Percentiles rank a stretch among this genome's conserved stretches.
phyloP scores from a whole-genome alignment of 1,140 invertebrate genomes.

The Heliconius himera region DNA sequence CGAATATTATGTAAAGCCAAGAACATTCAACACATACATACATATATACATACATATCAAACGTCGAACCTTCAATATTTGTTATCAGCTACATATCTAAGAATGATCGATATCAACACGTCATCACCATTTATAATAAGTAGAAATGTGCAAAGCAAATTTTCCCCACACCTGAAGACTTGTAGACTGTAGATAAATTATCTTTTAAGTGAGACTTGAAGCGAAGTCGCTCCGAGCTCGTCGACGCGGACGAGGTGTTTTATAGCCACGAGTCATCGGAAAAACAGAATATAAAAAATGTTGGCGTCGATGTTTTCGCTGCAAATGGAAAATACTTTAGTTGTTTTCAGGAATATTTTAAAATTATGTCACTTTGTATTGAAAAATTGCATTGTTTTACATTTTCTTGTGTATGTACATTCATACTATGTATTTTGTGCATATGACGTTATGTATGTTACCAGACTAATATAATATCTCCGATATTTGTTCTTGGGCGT shows the following conservation, averaged over 20 bases:
- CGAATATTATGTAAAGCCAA: too few species aligned
- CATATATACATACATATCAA: too few species aligned
- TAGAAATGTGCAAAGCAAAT: not conserved
- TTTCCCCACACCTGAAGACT: not conserved
- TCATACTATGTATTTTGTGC: too few species aligned
- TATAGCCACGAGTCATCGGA: not conserved
- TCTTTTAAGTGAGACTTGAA: not conserved
- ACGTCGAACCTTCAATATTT: too few species aligned
- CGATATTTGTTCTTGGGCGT: too few species aligned
- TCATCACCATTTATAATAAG: not conserved
- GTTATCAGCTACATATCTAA: not conserved
- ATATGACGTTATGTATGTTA: too few species aligned
- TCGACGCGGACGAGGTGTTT: not conserved
- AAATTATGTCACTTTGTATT: not conserved
- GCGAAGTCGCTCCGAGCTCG: not conserved
- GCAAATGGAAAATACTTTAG: not conserved
- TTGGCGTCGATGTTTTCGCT: not conserved
- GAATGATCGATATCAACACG: not conserved
- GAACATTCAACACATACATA: too few species aligned
- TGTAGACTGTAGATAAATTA: not conserved
- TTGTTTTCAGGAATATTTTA: not conserved
- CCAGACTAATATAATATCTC: too few species aligned
- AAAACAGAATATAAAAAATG: constrained; percentile 1
- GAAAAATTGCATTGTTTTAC: not conserved
- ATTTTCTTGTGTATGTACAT: not conserved